Base-by-base conservation (phyloP, 2,113 vertebrate species). In the Naja naja region DNA sequence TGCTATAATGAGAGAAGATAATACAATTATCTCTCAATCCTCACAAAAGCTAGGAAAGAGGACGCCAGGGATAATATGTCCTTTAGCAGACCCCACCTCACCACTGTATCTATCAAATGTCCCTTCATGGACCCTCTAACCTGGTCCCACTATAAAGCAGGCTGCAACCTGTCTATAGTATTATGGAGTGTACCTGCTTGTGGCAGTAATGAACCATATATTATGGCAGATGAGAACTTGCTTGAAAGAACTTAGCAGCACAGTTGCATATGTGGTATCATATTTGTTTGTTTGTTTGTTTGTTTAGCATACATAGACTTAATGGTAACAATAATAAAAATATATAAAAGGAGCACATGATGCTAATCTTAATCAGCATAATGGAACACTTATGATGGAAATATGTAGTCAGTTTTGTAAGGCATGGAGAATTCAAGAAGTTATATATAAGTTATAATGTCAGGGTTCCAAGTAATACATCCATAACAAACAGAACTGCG, bases 151-250 rank as follows among this genome's bases (percentile, higher is more conserved):
- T 25, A 12, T 27, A 56, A 8, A 16, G 20, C 74, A 52, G n/a
- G 43, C 69, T 86, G 22, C 69, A 93, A 93, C 55, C 54, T 90
- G 74, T 7, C 88, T 43, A 20, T 89, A 14, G 54, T 90, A 90
- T 86, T 89, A 86, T 55, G 10, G 45, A 55, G 54, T 53, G 55
- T 47, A 93, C 85, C 89, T 90, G 56, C 27, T 60, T 92, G 88
- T 89, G 69, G 85, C 92, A 85, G 69, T 58, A 89, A 92, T 86
- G 88, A 90, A 93, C 58, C 53, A 93, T 74, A 90, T 23, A 43
- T 85, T 88, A 93, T 52, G 88, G 88, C 88, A 93, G 88, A 93
- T 90, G 88, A 93, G 30, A 25, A 39, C 43, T 47, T 52, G 74
- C 43, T 14, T 93, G 92, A 90, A 22, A 5, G 47, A 49, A 47